Evolutionary conservation across 2,888 invertebrate species (phyloP), one percentile per base, ranked within the genome.

Genomic region (Aspidiotus destructor): DNA sequence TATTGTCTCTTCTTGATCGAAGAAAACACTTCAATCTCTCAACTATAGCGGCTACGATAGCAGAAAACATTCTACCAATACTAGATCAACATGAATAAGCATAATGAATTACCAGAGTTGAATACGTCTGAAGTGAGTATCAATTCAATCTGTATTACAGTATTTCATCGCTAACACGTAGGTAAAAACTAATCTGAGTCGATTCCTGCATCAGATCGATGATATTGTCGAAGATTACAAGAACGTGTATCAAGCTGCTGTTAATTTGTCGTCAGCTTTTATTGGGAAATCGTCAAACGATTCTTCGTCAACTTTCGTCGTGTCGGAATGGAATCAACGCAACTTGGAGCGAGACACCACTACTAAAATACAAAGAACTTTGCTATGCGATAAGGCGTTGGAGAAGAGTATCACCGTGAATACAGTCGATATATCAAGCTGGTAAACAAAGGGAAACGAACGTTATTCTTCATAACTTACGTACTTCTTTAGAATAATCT

Each of bases 341-440:
- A 86, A 86, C 75, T 74, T 87, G 48, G 87, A 87, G 73, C 83
- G 82, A 73, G 83, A 82, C 2, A 82, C 82, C 73, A 79, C 77
- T 9, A 81, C 82, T 5, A 84, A 84, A 74, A 86, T 84, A 73
- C 73, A 77, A 9, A 79, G 80, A 68, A 80, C 79, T 15, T 82
- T 85, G 71, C 74, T 80, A 13, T 74, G 85, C 57, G 79, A 82
- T 70, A 75, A 16, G 28, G 17, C 13, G 7, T 60, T 58, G 1
- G 48, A 67, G 41, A 48, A 58, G 2, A 17, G 79, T 0, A 17
- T 67, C 7, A 48, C 58, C 17, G 48, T 67, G 7, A 48, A 60
- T 41, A 11, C 67, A 3, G 17, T 58, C 9, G 67, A 65, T 44
- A 17, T 60, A 17, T 67, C 67, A 11, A 42, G 76, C 79, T 41